phyloP scores from a whole-genome alignment of 2,797 vertebrate genomes.

The Alca torda region DNA sequence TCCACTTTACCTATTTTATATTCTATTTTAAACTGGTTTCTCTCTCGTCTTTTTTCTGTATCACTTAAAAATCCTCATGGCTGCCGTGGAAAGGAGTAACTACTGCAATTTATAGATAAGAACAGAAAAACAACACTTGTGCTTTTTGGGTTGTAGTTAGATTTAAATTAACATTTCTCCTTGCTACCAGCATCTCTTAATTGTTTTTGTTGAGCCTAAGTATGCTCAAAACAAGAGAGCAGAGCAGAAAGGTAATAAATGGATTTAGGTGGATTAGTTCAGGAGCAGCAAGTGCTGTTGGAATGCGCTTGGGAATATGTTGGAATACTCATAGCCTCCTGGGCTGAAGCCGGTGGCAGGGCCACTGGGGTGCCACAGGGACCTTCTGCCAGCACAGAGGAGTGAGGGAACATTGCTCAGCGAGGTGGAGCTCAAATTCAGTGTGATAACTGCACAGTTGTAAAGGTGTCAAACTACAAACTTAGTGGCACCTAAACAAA shows the following conservation, averaged over 20 bases:
- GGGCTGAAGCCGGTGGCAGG: not conserved
- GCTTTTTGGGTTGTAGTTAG: not conserved
- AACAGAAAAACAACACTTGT: not conserved
- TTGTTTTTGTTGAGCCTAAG: not conserved
- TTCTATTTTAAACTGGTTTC: not conserved
- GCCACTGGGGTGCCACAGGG: not conserved
- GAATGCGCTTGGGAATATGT: too few relatives aligned
- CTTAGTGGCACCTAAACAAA: not conserved
- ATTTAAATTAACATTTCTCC: not conserved
- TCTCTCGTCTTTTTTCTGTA: not conserved
- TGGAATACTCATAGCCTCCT: not conserved
- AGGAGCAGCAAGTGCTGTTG: not conserved
- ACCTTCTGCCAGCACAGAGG: rapidly evolving
- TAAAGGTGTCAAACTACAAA: not conserved
- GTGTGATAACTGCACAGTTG: rapidly evolving
- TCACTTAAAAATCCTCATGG: not conserved
- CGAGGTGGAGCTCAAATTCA: rapidly evolving
- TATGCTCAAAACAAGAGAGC: not conserved
- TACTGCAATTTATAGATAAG: not conserved
- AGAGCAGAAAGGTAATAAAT: not conserved
- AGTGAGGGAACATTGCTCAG: not conserved
- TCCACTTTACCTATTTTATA: not conserved
- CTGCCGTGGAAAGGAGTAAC: not conserved
- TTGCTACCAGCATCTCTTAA: not conserved
- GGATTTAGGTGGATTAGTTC: not conserved